Evolutionary conservation across 1,140 invertebrate species (phyloP), one percentile per base, ranked within the genome.

Genomic region (Musca domestica): DNA sequence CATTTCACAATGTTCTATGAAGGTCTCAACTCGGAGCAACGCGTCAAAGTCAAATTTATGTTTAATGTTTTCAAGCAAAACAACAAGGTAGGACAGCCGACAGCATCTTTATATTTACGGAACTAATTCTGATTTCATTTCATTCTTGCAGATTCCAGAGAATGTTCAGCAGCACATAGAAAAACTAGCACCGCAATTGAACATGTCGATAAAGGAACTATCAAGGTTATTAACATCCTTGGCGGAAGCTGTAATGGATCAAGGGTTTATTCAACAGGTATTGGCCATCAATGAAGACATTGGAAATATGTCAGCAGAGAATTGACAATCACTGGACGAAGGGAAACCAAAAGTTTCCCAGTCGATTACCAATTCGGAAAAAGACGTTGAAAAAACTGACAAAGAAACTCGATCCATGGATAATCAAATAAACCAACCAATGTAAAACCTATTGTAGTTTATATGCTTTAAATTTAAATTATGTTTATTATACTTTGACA

Each of bases 1-100:
- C 84, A 88, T 71, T 89, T 94, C 74, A 92, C 91, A 17, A 86
- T 94, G 72, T 94, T 95, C 83, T 92, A 92, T 76, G 88, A 92
- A 71, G 88, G 86, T 14, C 90, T 91, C 72, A 87, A 87, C 71
- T 19, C 34, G 17, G 76, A 81, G 47, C 77, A 77, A 67, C 71
- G 78, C 0, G 73, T 81, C 10, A 85, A 89, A 67, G 82, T 88
- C 48, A 93, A 93, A 79, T 82, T 91, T 49, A 87, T 86, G 71
- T 93, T 93, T 71, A 86, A 84, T 20, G 86, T 85, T 25, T 91
- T 92, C 72, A 83, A 84, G 68, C 84, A 87, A 74, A 78, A 84
- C 69, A 84, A 85, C 47, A 86, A 88, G 85, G 90, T 92, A 83
- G 9, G 9, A n/a, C n/a, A n/a, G n/a, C n/a, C n/a, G n/a, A n/a